Conservation (phyloP, 1,140 invertebrate species). For the Telenomus remus region DNA sequence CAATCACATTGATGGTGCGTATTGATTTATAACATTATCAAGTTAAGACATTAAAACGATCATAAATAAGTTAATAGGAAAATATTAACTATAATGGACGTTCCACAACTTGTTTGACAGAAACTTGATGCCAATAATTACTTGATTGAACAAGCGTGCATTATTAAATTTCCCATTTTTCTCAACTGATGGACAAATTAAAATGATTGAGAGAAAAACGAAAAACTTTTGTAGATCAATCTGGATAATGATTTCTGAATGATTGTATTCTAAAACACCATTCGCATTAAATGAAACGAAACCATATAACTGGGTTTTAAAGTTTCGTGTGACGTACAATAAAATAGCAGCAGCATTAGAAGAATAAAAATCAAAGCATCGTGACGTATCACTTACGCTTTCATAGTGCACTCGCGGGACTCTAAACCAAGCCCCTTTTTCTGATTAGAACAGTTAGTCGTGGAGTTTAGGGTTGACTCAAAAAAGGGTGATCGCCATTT, state of each 20-base stretch:
- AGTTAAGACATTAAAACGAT: neutral
- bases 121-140: slow-evolving; percentile 14
- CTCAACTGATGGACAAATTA: neutral
- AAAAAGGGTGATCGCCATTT: slow-evolving; percentile 67
- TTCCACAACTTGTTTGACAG: neutral
- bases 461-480: slow-evolving; percentile 64
- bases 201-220: too few species aligned
- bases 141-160: slow-evolving; percentile 14
- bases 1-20: neutral
- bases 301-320: too few species aligned
- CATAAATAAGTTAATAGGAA: slow-evolving; percentile 4
- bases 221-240: too few species aligned
- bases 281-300: too few species aligned
- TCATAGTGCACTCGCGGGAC: slow-evolving; percentile 56
- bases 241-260: too few species aligned
- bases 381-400: slow-evolving; percentile 51
- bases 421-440: slow-evolving; percentile 70
- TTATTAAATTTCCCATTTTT: neutral
- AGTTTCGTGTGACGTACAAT: too few species aligned
- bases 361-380: slow-evolving; percentile 31
- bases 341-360: neutral
- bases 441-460: slow-evolving; percentile 69
- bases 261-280: too few species aligned
- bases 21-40: slow-evolving; percentile 1
- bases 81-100: slow-evolving; percentile 2